Evolutionary conservation across 2,888 invertebrate species (phyloP), one percentile per base, ranked within the genome.

Genomic region (Meandrusa payeni): DNA sequence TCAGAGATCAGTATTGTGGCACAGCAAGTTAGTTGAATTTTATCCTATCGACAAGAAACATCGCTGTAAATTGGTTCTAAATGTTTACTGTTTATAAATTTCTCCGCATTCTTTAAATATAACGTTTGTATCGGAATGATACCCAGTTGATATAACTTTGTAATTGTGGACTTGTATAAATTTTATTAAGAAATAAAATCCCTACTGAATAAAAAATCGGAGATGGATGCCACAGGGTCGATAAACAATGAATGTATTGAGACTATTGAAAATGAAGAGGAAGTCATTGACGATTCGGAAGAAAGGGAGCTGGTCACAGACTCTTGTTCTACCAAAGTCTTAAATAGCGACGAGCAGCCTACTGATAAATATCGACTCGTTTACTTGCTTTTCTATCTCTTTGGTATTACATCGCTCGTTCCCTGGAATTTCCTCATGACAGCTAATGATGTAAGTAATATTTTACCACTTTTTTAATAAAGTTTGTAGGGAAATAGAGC

Each of bases 351-450:
- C 0, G 82, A 80, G 3, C 70, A 73, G 54, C 91, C 91, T 1
- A 70, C 64, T 50, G 92, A 90, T 63, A 92, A 90, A 62, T 94
- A 91, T 64, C 89, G 93, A 61, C 76, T 93, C 51, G 95, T 95
- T 2, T 97, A 95, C 66, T 80, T 94, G 12, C 92, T 96, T 48
- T 97, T 98, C 82, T 96, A 96, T 71, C 83, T 97, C 47, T 90
- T 97, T 52, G 97, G 98, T 23, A 92, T 97, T 60, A 95, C 95
- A 22, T 95, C 97, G 1, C 86, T 98, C 48, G 91, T 97, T 39
- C 97, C 98, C 27, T 98, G 97, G 97, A 97, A 96, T 78, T 98
- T 98, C 78, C 95, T 98, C 69, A 94, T 97, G 41, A 98, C 97
- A 40, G 97, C 97, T 19, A 95, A 97, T 81, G 95, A 96, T 86